Evolutionary conservation across 2,888 invertebrate genomes (phyloP).

Genomic region (Toxonevra muliebris): DNA sequence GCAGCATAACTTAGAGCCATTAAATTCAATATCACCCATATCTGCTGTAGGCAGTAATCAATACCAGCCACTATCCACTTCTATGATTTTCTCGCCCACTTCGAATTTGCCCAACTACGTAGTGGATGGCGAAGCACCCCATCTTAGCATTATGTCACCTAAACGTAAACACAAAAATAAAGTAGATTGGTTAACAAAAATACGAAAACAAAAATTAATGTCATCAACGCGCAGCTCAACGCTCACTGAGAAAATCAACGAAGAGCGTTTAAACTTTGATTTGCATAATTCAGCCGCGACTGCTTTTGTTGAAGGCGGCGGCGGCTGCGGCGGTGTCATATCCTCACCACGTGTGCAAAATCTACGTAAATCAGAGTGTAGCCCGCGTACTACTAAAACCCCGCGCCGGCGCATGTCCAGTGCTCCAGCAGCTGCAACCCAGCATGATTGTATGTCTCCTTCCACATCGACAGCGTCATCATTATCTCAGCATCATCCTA

Average conservation of each 20-base stretch:
- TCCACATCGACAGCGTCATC: conserved; percentile 33
- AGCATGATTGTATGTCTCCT: conserved; percentile 41
- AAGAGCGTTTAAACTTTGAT: conserved; percentile 38
- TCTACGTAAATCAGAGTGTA: conserved; percentile 54
- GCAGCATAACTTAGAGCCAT: background rate
- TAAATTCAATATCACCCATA: conserved; percentile 19
- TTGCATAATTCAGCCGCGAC: background rate
- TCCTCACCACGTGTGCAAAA: conserved; percentile 60
- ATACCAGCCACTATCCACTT: conserved; percentile 39
- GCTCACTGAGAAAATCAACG: conserved; percentile 54
- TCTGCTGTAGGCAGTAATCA: conserved; percentile 35
- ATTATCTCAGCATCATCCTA: conserved; percentile 43
- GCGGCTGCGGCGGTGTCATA: conserved; percentile 15
- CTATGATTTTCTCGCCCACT: conserved; percentile 70
- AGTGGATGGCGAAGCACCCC: conserved; percentile 79
- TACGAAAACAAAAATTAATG: conserved; percentile 68
- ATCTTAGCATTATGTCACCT: conserved; percentile 75
- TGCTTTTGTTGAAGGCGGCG: background rate
- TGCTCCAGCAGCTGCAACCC: conserved; percentile 38
- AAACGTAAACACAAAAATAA: conserved; percentile 71
- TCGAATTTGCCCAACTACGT: conserved; percentile 81
- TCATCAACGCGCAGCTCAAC: conserved; percentile 50
- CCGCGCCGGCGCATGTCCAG: conserved; percentile 56
- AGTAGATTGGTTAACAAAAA: conserved; percentile 77
- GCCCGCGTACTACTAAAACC: conserved; percentile 49